Conservation (phyloP, 1,140 invertebrate species). For the Cotesia typhae region DNA sequence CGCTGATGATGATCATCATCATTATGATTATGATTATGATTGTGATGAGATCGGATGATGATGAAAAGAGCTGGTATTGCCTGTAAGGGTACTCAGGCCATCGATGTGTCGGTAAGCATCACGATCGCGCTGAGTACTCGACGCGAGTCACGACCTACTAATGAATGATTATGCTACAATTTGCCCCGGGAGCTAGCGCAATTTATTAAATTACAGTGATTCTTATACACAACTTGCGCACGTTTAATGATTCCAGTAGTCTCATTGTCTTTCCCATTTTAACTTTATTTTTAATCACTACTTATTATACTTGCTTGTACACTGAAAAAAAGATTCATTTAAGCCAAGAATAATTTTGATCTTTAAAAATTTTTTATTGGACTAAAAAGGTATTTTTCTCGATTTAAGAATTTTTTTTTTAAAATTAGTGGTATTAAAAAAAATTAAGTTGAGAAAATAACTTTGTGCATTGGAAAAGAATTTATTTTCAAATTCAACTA, state of each 20-base stretch:
- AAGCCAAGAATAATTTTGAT: too few relatives aligned
- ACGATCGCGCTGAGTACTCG: constrained; percentile 36
- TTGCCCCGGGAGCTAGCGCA: constrained; percentile 62
- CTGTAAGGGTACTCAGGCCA: neutral
- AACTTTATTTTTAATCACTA: too few relatives aligned
- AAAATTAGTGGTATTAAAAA: too few relatives aligned
- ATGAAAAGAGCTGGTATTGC: neutral
- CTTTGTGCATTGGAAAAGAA: too few relatives aligned
- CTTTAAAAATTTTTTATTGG: too few relatives aligned
- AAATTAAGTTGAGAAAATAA: too few relatives aligned
- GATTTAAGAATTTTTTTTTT: too few relatives aligned
- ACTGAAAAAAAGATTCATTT: too few relatives aligned
- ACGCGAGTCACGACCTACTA: constrained; percentile 64
- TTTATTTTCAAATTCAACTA: too few relatives aligned
- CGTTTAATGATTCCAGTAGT: constrained; percentile 23
- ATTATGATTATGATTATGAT: neutral
- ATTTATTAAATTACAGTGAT: constrained; percentile 67
- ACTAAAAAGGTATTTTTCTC: too few relatives aligned
- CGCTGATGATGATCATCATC: too few relatives aligned
- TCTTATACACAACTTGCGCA: constrained; percentile 42
- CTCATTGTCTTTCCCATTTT: constrained; percentile 9
- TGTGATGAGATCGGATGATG: neutral
- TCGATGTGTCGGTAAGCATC: constrained; percentile 31
- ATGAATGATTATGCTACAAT: constrained; percentile 66
- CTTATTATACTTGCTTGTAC: too few relatives aligned